Conservation (phyloP, 2,797 vertebrate genomes). For the Clarias pachynema region DNA sequence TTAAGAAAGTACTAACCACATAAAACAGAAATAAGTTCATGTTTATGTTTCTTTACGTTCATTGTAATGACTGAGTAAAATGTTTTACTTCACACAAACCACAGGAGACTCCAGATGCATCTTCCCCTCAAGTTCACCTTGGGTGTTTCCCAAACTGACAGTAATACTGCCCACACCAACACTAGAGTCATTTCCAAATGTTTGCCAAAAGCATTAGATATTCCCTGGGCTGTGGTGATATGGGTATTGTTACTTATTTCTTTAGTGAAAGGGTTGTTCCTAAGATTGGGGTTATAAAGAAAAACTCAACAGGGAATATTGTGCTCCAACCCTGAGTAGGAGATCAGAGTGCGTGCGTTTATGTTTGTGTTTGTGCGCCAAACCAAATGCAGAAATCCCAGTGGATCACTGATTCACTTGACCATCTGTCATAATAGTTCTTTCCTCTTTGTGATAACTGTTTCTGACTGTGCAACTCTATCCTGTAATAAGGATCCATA, state of each 20-base stretch:
- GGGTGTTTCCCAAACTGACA: background rate
- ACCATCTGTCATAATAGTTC: constrained; percentile 51
- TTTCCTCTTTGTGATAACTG: constrained; percentile 37
- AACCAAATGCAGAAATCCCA: constrained; percentile 40
- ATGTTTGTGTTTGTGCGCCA: constrained; percentile 19
- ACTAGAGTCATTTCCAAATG: constrained; percentile 39
- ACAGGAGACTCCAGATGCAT: constrained; percentile 14
- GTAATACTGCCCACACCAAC: constrained; percentile 22
- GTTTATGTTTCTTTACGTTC: constrained; percentile 20
- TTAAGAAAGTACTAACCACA: constrained; percentile 36
- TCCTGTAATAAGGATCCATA: constrained; percentile 22
- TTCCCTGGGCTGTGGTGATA: constrained; percentile 47
- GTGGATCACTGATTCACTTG: constrained; percentile 49
- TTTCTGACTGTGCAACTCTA: constrained; percentile 29
- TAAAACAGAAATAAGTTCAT: constrained; percentile 14
- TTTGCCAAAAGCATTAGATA: constrained; percentile 53
- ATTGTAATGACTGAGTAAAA: constrained; percentile 6
- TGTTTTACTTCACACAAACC: constrained; percentile 5
- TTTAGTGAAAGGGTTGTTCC: constrained; percentile 59
- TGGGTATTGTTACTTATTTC: constrained; percentile 43
- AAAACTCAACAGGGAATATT: constrained; percentile 51
- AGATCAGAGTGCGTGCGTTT: constrained; percentile 50
- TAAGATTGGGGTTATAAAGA: constrained; percentile 57
- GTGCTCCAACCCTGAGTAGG: constrained; percentile 47
- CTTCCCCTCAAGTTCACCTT: constrained; percentile 28